phyloP scores from a whole-genome alignment of 2,113 vertebrate species.

The Myanophis thanlyinensis region DNA sequence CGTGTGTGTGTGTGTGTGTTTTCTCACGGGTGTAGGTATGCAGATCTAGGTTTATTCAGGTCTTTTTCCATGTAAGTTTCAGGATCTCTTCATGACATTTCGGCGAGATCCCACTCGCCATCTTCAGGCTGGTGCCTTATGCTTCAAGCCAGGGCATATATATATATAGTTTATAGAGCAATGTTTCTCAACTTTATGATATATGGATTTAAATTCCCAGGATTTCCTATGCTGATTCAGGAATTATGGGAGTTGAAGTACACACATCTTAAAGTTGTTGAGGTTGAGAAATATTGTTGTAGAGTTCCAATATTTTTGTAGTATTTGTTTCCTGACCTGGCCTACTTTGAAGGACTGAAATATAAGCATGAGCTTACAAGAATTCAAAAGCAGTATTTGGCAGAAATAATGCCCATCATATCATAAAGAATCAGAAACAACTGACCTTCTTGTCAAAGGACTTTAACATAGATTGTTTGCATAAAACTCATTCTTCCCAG shows the following conservation, averaged over 20 bases:
- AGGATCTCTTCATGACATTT: no score
- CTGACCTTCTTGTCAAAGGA: background rate
- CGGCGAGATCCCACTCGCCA: no score
- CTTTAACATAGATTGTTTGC: constrained; percentile 21
- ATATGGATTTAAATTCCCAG: background rate
- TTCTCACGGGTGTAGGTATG: no score
- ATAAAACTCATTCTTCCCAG: background rate
- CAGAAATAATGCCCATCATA: background rate
- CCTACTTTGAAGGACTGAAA: background rate
- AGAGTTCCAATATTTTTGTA: background rate
- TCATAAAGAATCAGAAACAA: background rate
- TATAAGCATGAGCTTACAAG: background rate
- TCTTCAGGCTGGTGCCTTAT: no score
- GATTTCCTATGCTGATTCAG: background rate
- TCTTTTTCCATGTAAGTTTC: no score
- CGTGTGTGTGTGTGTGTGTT: no score
- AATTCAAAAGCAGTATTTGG: background rate
- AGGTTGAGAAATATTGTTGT: background rate
- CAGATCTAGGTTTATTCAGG: no score
- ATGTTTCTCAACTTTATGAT: background rate
- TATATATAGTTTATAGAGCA: no score
- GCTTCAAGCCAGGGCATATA: no score
- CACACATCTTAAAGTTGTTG: background rate
- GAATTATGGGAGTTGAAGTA: background rate
- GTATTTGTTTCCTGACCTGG: background rate